Base-by-base conservation (phyloP, 2,888 invertebrate species). In the Epinotia brunnichana region DNA sequence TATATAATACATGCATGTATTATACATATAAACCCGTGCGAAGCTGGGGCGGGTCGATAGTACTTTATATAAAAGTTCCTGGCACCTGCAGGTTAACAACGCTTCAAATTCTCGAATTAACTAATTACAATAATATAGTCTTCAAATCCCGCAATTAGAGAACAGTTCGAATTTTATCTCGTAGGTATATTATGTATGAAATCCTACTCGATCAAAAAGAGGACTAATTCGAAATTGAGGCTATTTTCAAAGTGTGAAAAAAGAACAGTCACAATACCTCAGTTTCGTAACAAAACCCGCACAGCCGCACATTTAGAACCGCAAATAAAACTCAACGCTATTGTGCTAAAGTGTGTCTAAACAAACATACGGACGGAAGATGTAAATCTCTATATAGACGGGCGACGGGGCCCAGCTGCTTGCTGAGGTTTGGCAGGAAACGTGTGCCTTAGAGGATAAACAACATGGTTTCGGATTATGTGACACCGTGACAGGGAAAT, bases 311-410 rank as follows among this genome's bases (percentile, higher is more conserved):
- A 67, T 64, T 29, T 54, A 29, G 21, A 74, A 66, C 75, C 76
- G 64, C 74, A 56, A 69, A 69, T 69, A 66, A 68, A 74, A 74
- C 57, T 59, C 60, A 51, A 69, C 44, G 66, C 67, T 70, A 67
- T 69, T 57, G 44, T 64, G 64, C 62, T 41, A 61, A 62, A 54
- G 66, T 66, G 57, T n/a, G 66, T 62, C 60, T 71, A 53, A 39
- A 70, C 53, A 70, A 63, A 74, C 72, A 69, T 11, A 59, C 59
- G n/a, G 29, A 62, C 71, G 74, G 74, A 72, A 74, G 69, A 60
- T 72, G 74, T 74, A 72, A 74, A 74, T 74, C 74, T 74, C 72
- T 56, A 70, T 74, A 74, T 74, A 66, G 69, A 69, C 59, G 56
- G 66, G 54, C 19, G 19, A 66, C 48, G 44, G 66, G 39, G 59